Evolutionary conservation across 2,113 vertebrate genomes (phyloP), one percentile per base, ranked within the genome.

Genomic region (Lasiurus cinereus): DNA sequence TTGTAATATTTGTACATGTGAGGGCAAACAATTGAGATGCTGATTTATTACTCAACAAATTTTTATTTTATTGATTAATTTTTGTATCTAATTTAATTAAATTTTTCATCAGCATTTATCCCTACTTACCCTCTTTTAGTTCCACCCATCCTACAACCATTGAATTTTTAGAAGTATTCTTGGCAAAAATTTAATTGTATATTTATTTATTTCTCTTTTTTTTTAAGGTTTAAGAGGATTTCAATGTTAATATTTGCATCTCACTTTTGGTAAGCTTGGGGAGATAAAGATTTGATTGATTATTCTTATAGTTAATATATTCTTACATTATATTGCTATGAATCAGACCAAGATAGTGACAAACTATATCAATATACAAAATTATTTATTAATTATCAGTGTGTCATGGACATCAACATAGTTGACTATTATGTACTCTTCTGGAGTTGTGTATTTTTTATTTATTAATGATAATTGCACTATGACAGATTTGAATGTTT

Each of bases 171-270:
- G 91, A 82, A 56, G 18, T 64, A 1, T 52, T 78, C 18, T 69
- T 86, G 29, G 3, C 14, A 78, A 77, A 56, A 84, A 1, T 2
- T 33, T 13, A 93, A n/a, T 27, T 73, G 1, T 36, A 1, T 78
- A 46, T 59, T 64, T 78, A 52, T 66, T 64, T 83, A 80, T 66
- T 70, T 24, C 24, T 74, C 2, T 24, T 67, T 27, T 80, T 83
- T 83, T 94, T 95, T 86, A 93, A 96, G 96, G 89, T 94, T 80
- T 97, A 96, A 97, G 62, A 96, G 29, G 72, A 97, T 96, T 95
- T 91, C 52, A 62, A 48, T 62, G 15, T 87, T 79, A 80, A 39
- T 82, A 3, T 2, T 31, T 22, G 24, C 15, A 62, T 18, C n/a
- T 93, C 3, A 73, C 18, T 80, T 95, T 91, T 94, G 95, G 96